phyloP scores from a whole-genome alignment of 2,113 vertebrate species.

The Cynopterus brachyotis region DNA sequence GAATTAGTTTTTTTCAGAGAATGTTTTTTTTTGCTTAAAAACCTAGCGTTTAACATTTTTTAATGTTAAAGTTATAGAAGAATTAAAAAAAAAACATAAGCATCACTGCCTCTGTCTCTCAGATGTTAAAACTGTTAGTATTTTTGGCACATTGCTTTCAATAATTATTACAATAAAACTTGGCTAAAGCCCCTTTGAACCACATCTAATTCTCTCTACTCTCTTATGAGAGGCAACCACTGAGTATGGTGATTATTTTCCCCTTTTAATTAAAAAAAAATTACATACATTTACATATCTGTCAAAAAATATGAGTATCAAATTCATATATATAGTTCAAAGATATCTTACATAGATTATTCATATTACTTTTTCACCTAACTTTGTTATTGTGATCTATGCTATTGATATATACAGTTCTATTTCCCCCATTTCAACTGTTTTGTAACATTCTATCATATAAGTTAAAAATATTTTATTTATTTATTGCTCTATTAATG shows the following conservation, averaged over 20 bases:
- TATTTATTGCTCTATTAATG: neutral
- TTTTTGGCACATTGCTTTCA: neutral
- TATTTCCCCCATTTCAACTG: neutral
- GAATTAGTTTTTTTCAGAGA: neutral
- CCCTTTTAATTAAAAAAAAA: neutral
- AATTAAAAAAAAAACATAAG: neutral
- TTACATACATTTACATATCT: neutral
- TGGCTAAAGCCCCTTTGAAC: neutral
- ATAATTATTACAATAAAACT: neutral
- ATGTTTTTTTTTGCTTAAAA: neutral
- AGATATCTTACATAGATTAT: neutral
- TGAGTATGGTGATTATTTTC: neutral
- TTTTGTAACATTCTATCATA: neutral
- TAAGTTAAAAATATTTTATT: neutral
- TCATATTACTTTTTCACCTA: neutral
- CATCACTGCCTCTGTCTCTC: neutral
- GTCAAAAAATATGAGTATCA: neutral
- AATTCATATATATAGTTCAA: neutral
- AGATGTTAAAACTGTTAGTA: neutral
- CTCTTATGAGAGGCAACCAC: neutral
- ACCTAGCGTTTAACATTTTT: neutral
- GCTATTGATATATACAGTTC: neutral
- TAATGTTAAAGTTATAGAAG: neutral
- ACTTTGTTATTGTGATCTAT: neutral
- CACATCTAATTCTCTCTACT: neutral